phyloP scores from a whole-genome alignment of 2,888 invertebrate genomes.

The Acleris laterana region DNA sequence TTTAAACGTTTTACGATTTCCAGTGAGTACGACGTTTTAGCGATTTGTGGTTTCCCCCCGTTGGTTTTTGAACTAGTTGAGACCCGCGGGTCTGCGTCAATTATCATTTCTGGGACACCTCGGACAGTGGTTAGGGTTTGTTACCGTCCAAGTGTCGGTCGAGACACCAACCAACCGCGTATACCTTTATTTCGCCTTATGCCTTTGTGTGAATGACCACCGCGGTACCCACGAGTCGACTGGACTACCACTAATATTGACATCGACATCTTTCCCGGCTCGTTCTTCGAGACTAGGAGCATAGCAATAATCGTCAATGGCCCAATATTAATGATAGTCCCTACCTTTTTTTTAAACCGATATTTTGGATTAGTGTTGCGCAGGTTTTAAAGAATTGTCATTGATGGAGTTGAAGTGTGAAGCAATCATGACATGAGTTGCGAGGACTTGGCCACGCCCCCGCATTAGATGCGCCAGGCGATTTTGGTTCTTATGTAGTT shows the following conservation, averaged over 20 bases:
- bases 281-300: background rate
- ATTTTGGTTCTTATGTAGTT: constrained; percentile 52
- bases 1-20: constrained; percentile 62
- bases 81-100: constrained; percentile 35
- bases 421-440: constrained; percentile 34
- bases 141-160: constrained; percentile 44
- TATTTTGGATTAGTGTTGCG: constrained; percentile 10
- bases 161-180: constrained; percentile 36
- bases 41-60: constrained; percentile 26
- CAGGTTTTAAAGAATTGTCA: constrained; percentile 23
- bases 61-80: constrained; percentile 25
- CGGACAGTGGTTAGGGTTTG: constrained; percentile 46
- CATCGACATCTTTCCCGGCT: background rate
- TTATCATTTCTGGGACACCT: constrained; percentile 41
- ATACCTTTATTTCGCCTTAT: constrained; percentile 37
- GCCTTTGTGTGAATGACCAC: constrained; percentile 27
- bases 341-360: background rate
- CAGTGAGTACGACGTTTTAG: constrained; percentile 36
- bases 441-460: background rate
- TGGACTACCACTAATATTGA: background rate
- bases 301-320: background rate
- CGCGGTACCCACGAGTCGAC: background rate
- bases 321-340: background rate
- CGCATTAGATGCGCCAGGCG: constrained; percentile 39
- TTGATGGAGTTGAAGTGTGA: constrained; percentile 35